These are phyloP conservation scores for Uloborus plumipes DNA, from an alignment of 2,888 invertebrate species.

Conservation along the genomic window DNA sequence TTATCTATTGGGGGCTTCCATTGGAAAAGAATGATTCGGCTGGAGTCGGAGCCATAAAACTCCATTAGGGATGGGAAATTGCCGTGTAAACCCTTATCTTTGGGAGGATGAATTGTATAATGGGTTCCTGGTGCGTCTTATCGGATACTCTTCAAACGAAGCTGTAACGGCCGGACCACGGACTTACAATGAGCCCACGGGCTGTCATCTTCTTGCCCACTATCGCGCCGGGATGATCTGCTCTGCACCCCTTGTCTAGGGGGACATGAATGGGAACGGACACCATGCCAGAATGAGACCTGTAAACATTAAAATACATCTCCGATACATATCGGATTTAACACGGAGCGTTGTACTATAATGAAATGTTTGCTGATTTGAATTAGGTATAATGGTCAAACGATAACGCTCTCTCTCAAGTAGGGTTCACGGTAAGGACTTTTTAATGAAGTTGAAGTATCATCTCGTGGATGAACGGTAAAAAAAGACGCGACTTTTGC, in stretches of 20 bases:
- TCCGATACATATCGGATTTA: too few species aligned
- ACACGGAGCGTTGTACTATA: too few species aligned
- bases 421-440: too few species aligned
- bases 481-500: too few species aligned
- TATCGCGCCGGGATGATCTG: slow-evolving; percentile 20
- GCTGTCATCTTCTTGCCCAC: slow-evolving; percentile 22
- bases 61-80: slow-evolving; percentile 61
- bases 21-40: slow-evolving; percentile 44
- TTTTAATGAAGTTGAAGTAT: too few species aligned
- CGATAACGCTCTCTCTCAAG: too few species aligned
- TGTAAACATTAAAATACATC: too few species aligned
- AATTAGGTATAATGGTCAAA: too few species aligned
- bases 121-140: slow-evolving; percentile 46
- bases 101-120: slow-evolving; percentile 56
- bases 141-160: slow-evolving; percentile 43
- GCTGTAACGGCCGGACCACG: slow-evolving; percentile 38
- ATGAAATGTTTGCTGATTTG: too few species aligned
- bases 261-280: too few species aligned
- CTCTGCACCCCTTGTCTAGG: neutral
- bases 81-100: slow-evolving; percentile 57
- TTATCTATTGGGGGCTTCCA: slow-evolving; percentile 39
- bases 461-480: too few species aligned
- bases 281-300: too few species aligned
- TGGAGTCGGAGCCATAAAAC: slow-evolving; percentile 53
- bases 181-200: slow-evolving; percentile 26